Conservation (phyloP, 2,113 vertebrate species). For the Tenrec ecaudatus region DNA sequence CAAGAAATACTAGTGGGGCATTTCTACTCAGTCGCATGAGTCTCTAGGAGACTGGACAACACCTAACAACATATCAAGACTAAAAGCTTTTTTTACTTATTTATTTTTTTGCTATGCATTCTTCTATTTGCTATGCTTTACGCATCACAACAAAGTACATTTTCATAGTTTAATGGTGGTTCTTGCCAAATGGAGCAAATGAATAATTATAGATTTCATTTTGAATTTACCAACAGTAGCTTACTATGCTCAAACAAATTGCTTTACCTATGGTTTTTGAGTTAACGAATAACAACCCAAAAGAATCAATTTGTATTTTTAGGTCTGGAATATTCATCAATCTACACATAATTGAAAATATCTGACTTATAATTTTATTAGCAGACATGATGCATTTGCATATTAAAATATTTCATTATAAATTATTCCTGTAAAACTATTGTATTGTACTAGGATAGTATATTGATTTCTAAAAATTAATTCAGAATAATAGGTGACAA, state of each 20-base stretch:
- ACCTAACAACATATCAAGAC: background rate
- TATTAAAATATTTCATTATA: constrained; percentile 43
- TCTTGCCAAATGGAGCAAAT: background rate
- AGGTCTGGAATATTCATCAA: background rate
- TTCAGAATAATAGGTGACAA: constrained; percentile 15
- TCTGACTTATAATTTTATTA: constrained; percentile 18
- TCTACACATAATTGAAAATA: background rate
- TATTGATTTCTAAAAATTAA: constrained; percentile 53
- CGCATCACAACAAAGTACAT: background rate
- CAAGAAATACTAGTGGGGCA: background rate
- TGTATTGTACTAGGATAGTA: background rate
- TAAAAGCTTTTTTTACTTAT: background rate
- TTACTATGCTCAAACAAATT: background rate
- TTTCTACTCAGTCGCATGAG: background rate
- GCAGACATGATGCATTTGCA: background rate
- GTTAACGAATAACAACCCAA: background rate
- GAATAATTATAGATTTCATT: background rate
- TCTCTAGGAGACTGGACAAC: background rate
- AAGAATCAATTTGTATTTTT: background rate
- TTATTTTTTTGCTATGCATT: background rate
- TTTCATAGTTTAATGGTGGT: background rate
- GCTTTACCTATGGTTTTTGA: background rate
- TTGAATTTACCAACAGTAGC: background rate
- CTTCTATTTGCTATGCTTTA: background rate
- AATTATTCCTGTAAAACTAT: background rate